Percentiles rank a stretch among this genome's conserved stretches.
These are phyloP conservation scores for Odontesthes bonariensis DNA, from an alignment of 2,113 vertebrate genomes.

Conservation along the genomic window DNA sequence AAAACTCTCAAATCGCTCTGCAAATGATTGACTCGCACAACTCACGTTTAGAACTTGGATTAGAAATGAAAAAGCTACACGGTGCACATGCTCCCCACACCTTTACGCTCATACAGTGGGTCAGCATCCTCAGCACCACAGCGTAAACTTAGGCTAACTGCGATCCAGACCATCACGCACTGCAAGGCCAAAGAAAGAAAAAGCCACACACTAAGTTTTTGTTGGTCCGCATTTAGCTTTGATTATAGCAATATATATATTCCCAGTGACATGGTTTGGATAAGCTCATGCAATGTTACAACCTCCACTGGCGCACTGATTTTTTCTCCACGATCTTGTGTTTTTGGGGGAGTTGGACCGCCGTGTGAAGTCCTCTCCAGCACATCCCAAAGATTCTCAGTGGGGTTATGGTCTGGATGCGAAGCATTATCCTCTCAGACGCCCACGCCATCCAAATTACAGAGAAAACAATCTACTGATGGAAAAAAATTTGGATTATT, in stretches of 20 bases:
- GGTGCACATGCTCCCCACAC: neutral
- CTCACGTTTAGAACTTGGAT: neutral
- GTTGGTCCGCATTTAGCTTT: no score
- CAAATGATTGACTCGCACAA: conserved; percentile 3
- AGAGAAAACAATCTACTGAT: no score
- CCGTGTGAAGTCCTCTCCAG: neutral
- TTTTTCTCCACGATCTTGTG: neutral
- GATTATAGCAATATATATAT: neutral
- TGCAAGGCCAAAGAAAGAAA: no score
- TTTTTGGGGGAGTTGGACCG: neutral
- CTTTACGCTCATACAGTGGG: neutral
- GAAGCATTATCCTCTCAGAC: no score
- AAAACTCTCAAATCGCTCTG: conserved; percentile 23
- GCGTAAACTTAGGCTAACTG: neutral
- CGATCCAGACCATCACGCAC: neutral
- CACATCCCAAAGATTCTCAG: neutral
- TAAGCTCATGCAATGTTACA: neutral
- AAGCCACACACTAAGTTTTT: neutral
- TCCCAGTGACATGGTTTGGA: neutral
- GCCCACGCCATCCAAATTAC: no score
- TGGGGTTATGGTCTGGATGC: neutral
- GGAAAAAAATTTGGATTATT: no score
- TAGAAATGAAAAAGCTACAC: neutral
- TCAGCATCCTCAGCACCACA: neutral
- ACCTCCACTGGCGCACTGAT: neutral